A percentile compares a stretch with the other conserved stretches of the same genome.
Conservation (phyloP, 30 jellyfish, hydroid and myxozoan genomes). For the Cassiopea xamachana region DNA sequence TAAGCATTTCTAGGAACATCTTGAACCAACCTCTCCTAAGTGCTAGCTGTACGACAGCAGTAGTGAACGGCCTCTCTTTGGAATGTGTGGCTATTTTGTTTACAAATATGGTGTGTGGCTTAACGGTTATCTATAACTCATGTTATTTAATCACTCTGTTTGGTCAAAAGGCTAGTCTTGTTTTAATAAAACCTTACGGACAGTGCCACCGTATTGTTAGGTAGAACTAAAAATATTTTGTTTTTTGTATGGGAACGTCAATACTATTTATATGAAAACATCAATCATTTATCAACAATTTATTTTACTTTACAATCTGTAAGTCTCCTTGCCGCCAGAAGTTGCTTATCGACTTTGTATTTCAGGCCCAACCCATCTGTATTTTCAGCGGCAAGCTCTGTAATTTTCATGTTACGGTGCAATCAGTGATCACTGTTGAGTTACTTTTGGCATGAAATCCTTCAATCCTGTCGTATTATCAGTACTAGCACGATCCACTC, state of each 20-base stretch:
- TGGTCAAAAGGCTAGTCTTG: not conserved
- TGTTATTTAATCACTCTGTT: not conserved
- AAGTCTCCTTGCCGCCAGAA: not conserved
- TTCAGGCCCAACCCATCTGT: not conserved
- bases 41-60: too few species aligned
- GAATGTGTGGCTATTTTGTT: not conserved
- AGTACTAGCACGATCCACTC: too few species aligned
- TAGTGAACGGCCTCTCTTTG: not conserved
- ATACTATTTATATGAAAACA: not conserved
- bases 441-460: too few species aligned
- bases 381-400: too few species aligned
- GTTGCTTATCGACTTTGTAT: not conserved
- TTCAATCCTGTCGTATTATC: too few species aligned
- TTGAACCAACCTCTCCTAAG: too few species aligned
- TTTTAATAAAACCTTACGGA: not conserved
- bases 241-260: not conserved
- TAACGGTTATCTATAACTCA: not conserved
- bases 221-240: not conserved
- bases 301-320: not conserved
- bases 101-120: not conserved
- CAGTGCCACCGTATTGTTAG: not conserved
- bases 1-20: too few species aligned
- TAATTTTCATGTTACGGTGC: too few species aligned
- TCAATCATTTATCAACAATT: not conserved
- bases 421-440: too few species aligned